Percentiles rank a stretch among this genome's conserved stretches.
These are phyloP conservation scores for Pangasianodon gigas DNA, from an alignment of 2,113 vertebrate genomes.

Conservation along the genomic window DNA sequence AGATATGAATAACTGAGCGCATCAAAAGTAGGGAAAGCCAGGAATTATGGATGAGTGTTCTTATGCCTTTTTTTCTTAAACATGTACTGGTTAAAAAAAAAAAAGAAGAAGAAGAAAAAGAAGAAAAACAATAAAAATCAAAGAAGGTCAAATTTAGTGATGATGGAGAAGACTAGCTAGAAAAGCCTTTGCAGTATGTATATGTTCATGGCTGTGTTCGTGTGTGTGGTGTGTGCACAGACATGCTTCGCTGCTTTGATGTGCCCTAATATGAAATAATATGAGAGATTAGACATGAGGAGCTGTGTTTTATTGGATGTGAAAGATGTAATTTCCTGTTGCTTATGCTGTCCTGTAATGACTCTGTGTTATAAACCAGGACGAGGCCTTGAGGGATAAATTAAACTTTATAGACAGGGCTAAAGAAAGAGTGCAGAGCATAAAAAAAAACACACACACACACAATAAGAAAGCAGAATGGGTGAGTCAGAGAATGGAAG, in stretches of 20 bases:
- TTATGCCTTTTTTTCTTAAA: background rate
- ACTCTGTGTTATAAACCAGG: conserved; percentile 45
- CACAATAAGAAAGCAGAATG: conserved; percentile 27
- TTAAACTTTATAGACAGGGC: conserved; percentile 41
- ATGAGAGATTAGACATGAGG: conserved; percentile 43
- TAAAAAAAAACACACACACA: conserved; percentile 1
- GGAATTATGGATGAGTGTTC: conserved; percentile 4
- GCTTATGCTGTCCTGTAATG: conserved; percentile 50
- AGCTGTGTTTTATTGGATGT: conserved; percentile 50
- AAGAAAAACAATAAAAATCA: conserved; percentile 37
- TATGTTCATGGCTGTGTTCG: background rate
- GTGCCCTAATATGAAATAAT: conserved; percentile 51
- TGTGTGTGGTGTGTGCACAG: conserved; percentile 1
- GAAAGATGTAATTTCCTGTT: conserved; percentile 61
- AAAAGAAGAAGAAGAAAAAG: conserved; percentile 26
- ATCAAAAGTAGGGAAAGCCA: background rate
- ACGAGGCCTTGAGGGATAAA: conserved; percentile 54
- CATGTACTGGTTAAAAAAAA: conserved; percentile 14
- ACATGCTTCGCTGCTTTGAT: conserved; percentile 27
- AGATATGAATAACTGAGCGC: conserved; percentile 4
- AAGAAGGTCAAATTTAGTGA: conserved; percentile 18
- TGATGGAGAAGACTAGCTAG: background rate
- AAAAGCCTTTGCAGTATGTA: background rate
- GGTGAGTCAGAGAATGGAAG: conserved; percentile 10
- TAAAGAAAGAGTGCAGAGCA: conserved; percentile 37